These are phyloP conservation scores for Trididemnum nubilum DNA, from an alignment of 23 tunicate species.

Conservation along the genomic window DNA sequence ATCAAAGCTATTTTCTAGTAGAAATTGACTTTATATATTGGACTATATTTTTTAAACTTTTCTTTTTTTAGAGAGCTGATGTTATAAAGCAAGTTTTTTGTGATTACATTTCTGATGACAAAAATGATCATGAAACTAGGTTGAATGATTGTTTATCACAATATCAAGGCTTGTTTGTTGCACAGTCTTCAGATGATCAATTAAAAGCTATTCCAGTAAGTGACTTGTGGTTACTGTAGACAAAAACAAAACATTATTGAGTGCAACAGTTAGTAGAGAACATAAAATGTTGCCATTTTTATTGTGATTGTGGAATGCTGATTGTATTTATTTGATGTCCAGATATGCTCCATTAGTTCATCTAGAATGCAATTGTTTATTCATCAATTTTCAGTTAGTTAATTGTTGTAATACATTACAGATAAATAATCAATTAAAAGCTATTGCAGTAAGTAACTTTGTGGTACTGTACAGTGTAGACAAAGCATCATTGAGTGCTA, in stretches of 20 bases:
- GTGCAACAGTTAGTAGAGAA: neutral
- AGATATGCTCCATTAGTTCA: too few species aligned
- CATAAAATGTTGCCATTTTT: neutral
- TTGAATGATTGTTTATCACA: conserved; percentile 24
- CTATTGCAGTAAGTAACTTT: neutral
- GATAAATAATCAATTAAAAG: neutral
- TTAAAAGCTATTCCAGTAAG: neutral
- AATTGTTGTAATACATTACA: too few species aligned
- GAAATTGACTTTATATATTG: neutral
- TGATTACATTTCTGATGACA: conserved; percentile 36
- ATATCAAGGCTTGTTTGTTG: conserved; percentile 13
- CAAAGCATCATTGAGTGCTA: neutral
- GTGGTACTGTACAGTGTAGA: neutral
- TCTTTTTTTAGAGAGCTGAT: conserved; percentile 56
- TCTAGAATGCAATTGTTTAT: too few species aligned
- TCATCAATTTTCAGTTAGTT: too few species aligned
- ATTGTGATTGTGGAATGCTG: too few species aligned
- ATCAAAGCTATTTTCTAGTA: neutral
- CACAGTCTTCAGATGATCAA: neutral
- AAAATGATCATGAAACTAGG: conserved; percentile 53
- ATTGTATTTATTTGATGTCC: too few species aligned
- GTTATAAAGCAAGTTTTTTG: conserved; percentile 47
- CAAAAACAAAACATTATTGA: neutral
- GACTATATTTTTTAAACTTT: neutral
- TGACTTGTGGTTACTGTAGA: neutral